Evolutionary conservation across 2,113 vertebrate species (phyloP).

Genomic region (Pelvicachromis taeniatus): DNA sequence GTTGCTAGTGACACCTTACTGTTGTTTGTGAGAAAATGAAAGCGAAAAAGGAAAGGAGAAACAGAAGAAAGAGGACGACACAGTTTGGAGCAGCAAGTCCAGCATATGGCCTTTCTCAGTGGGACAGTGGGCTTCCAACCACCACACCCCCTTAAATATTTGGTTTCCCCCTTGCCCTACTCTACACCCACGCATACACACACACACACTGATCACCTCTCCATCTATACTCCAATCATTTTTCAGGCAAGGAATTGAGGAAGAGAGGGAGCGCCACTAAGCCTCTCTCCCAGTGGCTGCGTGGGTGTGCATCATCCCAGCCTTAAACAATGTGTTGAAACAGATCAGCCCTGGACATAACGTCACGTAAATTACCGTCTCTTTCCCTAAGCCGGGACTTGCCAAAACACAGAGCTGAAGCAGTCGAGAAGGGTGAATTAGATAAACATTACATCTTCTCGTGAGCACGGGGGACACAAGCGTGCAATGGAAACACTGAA

Average conservation of each 20-base stretch:
- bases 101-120: constrained; percentile 43
- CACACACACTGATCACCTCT: neutral
- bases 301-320: constrained; percentile 6
- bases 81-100: constrained; percentile 22
- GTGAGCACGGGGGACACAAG: neutral
- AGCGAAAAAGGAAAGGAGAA: neutral
- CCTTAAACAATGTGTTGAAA: neutral
- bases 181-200: neutral
- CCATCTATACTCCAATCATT: neutral
- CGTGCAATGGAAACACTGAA: constrained; percentile 34
- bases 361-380: constrained; percentile 29
- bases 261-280: neutral
- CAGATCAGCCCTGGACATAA: constrained; percentile 17
- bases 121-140: constrained; percentile 27
- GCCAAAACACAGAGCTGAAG: constrained; percentile 29
- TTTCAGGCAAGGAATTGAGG: neutral
- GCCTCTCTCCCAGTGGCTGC: neutral
- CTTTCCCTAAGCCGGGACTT: neutral
- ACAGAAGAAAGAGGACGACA: constrained; percentile 13
- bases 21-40: neutral
- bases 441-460: constrained; percentile 35
- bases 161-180: constrained; percentile 3
- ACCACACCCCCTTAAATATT: constrained; percentile 41
- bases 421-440: neutral
- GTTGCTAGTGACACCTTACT: neutral